Conservation (phyloP, 1,140 invertebrate species). For the Zaprionus taronus region DNA sequence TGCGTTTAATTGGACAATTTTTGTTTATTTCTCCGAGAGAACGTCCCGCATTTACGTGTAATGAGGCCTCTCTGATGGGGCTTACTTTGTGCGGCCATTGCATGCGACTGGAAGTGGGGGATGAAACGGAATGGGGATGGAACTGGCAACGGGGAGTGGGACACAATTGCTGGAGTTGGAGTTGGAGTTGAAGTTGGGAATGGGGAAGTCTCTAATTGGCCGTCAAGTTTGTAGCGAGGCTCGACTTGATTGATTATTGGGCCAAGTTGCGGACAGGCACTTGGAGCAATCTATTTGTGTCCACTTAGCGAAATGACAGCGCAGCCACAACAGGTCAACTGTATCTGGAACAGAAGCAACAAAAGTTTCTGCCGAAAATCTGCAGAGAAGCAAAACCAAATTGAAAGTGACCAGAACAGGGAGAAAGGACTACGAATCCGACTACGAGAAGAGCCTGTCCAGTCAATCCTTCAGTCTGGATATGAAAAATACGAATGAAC, state of each 20-base stretch:
- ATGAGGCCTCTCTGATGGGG: neutral
- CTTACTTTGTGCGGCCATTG: slow-evolving; percentile 9
- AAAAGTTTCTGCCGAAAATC: slow-evolving; percentile 61
- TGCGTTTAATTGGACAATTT: slow-evolving; percentile 83
- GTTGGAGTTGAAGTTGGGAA: neutral
- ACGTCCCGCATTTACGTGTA: slow-evolving; percentile 47
- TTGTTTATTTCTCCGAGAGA: slow-evolving; percentile 59
- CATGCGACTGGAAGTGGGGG: neutral
- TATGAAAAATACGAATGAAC: slow-evolving; percentile 80
- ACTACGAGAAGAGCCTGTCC: slow-evolving; percentile 29
- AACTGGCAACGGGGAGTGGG: neutral
- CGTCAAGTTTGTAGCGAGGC: slow-evolving; percentile 31
- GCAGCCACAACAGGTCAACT: slow-evolving; percentile 23
- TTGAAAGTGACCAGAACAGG: slow-evolving; percentile 71
- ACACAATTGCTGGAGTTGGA: slow-evolving; percentile 43
- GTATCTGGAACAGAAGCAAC: neutral
- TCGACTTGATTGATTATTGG: slow-evolving; percentile 82
- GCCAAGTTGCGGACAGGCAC: slow-evolving; percentile 79
- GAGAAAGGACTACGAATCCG: slow-evolving; percentile 1
- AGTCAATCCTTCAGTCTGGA: slow-evolving; percentile 44
- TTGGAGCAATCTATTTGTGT: slow-evolving; percentile 79
- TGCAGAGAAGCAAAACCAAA: slow-evolving; percentile 71
- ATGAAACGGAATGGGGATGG: slow-evolving; percentile 66
- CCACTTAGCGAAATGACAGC: slow-evolving; percentile 77
- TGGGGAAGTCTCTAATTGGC: slow-evolving; percentile 69